Percentiles rank a stretch among this genome's conserved stretches.
phyloP scores from a whole-genome alignment of 2,113 vertebrate species.

The Dermatemys mawii region DNA sequence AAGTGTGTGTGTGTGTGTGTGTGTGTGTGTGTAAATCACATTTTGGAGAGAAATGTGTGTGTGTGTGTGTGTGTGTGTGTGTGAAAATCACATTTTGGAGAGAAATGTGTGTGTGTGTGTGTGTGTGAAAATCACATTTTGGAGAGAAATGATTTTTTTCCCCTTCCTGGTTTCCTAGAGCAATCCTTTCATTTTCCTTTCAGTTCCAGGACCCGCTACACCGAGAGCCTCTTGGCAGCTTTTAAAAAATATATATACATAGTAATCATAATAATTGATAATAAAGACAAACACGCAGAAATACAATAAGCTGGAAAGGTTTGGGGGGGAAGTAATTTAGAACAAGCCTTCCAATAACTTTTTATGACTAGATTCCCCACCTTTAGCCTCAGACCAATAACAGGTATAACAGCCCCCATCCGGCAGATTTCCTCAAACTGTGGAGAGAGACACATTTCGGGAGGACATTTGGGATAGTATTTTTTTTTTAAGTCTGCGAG shows the following conservation, averaged over 20 bases:
- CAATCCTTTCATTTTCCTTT: neutral
- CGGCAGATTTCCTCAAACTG: neutral
- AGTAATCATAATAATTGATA: neutral
- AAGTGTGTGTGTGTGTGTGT: too few species aligned
- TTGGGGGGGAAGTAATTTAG: rapidly evolving
- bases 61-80: too few species aligned
- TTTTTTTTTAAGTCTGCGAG: too few species aligned
- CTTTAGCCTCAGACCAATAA: rapidly evolving
- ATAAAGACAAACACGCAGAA: neutral
- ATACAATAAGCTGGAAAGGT: rapidly evolving
- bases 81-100: too few species aligned
- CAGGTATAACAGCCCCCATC: neutral
- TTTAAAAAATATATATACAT: too few species aligned
- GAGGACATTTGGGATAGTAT: neutral
- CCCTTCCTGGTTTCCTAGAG: neutral
- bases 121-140: too few species aligned
- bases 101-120: too few species aligned
- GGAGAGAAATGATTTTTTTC: neutral
- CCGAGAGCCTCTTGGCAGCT: neutral
- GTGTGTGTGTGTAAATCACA: too few species aligned
- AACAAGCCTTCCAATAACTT: neutral
- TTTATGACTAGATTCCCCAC: neutral
- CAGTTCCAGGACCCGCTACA: rapidly evolving
- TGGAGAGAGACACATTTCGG: neutral
- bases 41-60: too few species aligned